Evolutionary conservation across 2,113 vertebrate genomes (phyloP).

Genomic region (Chunga burmeisteri): DNA sequence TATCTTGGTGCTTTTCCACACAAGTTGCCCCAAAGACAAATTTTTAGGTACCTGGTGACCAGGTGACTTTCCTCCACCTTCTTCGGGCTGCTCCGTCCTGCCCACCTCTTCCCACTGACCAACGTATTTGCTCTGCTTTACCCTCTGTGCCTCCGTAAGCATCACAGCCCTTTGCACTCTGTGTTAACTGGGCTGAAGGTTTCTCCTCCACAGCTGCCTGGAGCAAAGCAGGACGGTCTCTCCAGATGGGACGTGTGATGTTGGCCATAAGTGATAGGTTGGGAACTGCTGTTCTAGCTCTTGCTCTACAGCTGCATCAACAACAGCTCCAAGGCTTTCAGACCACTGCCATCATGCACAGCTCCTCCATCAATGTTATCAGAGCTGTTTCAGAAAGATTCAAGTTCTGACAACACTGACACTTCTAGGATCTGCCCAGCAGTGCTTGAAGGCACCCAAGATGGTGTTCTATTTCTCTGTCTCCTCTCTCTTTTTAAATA

Average conservation of each 20-base stretch:
- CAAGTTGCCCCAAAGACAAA: neutral
- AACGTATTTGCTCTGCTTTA: neutral
- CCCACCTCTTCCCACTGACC: neutral
- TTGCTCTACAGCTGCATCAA: neutral
- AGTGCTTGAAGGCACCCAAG: neutral
- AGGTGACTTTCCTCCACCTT: neutral
- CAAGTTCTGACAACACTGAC: neutral
- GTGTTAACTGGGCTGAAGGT: neutral
- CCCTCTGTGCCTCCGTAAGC: neutral
- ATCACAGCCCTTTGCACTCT: neutral
- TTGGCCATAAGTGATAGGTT: neutral
- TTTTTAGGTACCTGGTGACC: neutral
- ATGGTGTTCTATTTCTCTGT: neutral
- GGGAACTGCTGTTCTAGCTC: neutral
- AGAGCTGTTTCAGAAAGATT: neutral
- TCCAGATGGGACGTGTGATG: neutral
- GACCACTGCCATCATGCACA: fast-evolving
- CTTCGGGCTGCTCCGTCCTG: neutral
- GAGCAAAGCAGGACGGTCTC: neutral
- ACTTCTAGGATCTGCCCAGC: neutral
- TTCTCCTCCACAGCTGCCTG: neutral
- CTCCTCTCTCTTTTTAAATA: neutral
- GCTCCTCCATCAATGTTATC: neutral
- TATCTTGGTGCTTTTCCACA: neutral
- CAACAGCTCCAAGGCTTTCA: neutral